phyloP scores from a whole-genome alignment of 2,888 invertebrate species.

The Tenthredo notha region DNA sequence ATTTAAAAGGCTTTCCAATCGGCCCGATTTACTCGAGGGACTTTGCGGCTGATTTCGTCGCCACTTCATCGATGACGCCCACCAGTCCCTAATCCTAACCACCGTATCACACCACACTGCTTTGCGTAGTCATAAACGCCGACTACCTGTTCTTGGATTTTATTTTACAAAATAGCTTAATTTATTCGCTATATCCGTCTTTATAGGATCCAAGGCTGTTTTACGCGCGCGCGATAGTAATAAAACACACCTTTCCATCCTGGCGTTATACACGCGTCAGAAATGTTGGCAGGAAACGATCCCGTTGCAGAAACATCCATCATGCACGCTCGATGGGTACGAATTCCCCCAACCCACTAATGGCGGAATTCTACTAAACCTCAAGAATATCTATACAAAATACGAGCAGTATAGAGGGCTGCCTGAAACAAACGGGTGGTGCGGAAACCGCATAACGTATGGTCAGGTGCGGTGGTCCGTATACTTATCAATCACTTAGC shows the following conservation, averaged over 20 bases:
- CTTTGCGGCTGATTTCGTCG: conserved; percentile 51
- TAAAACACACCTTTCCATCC: conserved; percentile 14
- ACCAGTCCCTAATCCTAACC: neutral
- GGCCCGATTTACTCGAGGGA: conserved; percentile 61
- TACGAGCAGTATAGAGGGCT: neutral
- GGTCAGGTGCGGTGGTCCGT: conserved; percentile 64
- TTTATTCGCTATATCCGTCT: conserved; percentile 5
- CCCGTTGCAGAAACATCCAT: conserved; percentile 64
- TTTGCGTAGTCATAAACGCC: conserved; percentile 1
- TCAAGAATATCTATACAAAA: conserved; percentile 19
- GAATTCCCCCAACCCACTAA: neutral
- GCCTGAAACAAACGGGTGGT: conserved; percentile 22
- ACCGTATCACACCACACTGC: neutral
- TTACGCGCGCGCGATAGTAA: neutral
- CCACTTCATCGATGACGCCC: conserved; percentile 46
- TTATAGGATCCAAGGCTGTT: neutral
- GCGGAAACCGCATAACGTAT: conserved; percentile 61
- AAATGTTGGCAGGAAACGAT: conserved; percentile 64
- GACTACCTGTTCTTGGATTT: conserved; percentile 1
- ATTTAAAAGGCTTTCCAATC: conserved; percentile 71
- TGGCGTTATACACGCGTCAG: conserved; percentile 25
- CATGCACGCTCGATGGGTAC: conserved; percentile 62
- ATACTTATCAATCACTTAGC: conserved; percentile 70
- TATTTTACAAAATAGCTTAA: neutral
- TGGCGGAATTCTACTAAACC: conserved; percentile 5